A percentile compares a stretch with the other conserved stretches of the same genome.
These are phyloP conservation scores for Brachionichthys hirsutus DNA, from an alignment of 2,113 vertebrate genomes.

Conservation along the genomic window DNA sequence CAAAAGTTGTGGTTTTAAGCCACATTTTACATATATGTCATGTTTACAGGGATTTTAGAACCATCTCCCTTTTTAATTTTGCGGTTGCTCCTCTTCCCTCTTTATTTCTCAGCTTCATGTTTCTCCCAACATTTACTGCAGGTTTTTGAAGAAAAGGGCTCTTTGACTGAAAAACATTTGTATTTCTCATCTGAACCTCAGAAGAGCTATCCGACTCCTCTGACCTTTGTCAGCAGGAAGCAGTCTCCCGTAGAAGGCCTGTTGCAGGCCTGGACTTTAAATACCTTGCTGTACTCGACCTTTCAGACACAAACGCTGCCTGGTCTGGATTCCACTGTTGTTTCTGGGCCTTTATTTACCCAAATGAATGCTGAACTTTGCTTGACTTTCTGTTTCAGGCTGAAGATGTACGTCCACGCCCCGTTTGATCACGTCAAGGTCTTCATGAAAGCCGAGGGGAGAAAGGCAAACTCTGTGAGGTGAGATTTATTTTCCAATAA, in stretches of 20 bases:
- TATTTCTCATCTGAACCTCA: constrained; percentile 33
- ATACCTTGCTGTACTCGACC: constrained; percentile 13
- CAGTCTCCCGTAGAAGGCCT: constrained; percentile 4
- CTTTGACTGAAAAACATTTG: constrained; percentile 29
- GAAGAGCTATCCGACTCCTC: constrained; percentile 33
- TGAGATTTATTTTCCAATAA: constrained; percentile 67
- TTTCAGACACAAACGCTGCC: constrained; percentile 21
- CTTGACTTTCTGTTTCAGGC: constrained; percentile 76
- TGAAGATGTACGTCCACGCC: constrained; percentile 83
- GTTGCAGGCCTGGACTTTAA: constrained; percentile 4
- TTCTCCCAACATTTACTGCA: constrained; percentile 14
- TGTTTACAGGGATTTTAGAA: too few relatives aligned
- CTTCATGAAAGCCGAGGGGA: constrained; percentile 90
- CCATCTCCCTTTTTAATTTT: constrained; percentile 33
- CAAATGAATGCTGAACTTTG: not conserved
- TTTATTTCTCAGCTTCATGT: constrained; percentile 15
- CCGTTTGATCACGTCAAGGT: constrained; percentile 78
- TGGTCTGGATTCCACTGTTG: constrained; percentile 11
- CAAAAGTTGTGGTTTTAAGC: too few relatives aligned
- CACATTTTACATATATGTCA: too few relatives aligned
- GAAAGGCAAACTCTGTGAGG: constrained; percentile 81
- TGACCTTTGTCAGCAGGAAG: constrained; percentile 26
- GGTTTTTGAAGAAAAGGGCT: constrained; percentile 32
- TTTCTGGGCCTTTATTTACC: too few relatives aligned
- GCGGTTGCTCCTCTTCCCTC: constrained; percentile 3